Conservation (phyloP, 2,113 vertebrate genomes). For the Corythornis madagascariensis region DNA sequence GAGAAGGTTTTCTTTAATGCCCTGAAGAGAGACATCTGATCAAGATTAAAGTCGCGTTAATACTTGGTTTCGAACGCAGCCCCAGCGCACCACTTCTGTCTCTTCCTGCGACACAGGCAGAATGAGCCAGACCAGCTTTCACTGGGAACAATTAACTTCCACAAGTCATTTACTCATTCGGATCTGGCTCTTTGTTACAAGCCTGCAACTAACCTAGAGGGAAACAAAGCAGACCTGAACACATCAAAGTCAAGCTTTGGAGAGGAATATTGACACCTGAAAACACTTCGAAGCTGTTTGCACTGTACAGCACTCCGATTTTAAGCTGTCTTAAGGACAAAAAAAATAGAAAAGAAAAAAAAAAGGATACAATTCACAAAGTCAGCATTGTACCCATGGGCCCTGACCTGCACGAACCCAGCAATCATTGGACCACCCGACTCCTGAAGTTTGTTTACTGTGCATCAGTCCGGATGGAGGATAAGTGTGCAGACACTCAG, state of each 20-base stretch:
- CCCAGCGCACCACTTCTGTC: conserved; percentile 55
- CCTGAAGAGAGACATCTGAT: conserved; percentile 64
- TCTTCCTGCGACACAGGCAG: conserved; percentile 39
- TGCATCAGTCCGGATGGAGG: conserved; percentile 29
- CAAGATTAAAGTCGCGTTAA: conserved; percentile 35
- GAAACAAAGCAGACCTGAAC: conserved; percentile 52
- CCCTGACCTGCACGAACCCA: conserved; percentile 34
- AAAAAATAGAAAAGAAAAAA: neutral
- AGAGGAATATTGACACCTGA: conserved; percentile 56
- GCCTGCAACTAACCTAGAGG: neutral
- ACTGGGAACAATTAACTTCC: conserved; percentile 69
- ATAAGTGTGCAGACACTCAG: neutral
- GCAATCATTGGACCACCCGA: neutral
- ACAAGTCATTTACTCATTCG: conserved; percentile 54
- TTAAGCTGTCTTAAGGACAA: neutral
- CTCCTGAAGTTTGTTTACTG: conserved; percentile 53
- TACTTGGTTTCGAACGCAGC: conserved; percentile 23
- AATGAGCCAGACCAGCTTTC: conserved; percentile 62
- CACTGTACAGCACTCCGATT: neutral
- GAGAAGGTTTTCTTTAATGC: conserved; percentile 61
- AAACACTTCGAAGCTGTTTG: neutral
- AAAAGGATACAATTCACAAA: conserved; percentile 5
- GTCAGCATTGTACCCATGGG: conserved; percentile 11
- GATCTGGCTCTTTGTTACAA: conserved; percentile 54
- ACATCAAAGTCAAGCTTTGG: conserved; percentile 1